Conservation (phyloP, 1,140 invertebrate genomes). For the Listronotus bonariensis region DNA sequence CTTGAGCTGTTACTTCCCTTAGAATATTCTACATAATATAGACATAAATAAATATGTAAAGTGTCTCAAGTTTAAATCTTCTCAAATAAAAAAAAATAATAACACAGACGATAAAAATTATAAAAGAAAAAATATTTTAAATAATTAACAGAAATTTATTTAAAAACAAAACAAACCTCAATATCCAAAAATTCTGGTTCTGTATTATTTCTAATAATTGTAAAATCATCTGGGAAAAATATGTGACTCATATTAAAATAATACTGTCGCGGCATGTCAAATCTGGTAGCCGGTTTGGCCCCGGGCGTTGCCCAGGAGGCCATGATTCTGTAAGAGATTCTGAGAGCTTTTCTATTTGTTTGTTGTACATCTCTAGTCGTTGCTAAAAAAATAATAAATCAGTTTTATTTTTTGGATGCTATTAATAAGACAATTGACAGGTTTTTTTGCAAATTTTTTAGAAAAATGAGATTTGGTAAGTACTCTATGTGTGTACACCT, state of each 20-base stretch:
- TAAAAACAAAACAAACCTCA: slow-evolving; percentile 50
- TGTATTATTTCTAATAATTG: slow-evolving; percentile 61
- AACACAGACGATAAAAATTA: too few relatives aligned
- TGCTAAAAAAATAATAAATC: slow-evolving; percentile 49
- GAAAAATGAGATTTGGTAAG: too few relatives aligned
- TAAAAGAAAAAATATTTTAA: slow-evolving; percentile 25
- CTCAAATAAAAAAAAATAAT: too few relatives aligned
- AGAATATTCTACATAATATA: slow-evolving; percentile 63
- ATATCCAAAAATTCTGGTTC: slow-evolving; percentile 70
- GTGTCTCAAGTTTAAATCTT: too few relatives aligned
- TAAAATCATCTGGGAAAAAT: slow-evolving; percentile 73
- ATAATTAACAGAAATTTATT: slow-evolving; percentile 1
- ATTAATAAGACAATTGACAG: too few relatives aligned
- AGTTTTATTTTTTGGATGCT: too few relatives aligned
- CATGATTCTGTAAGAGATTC: slow-evolving; percentile 63
- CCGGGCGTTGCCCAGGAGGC: slow-evolving; percentile 78
- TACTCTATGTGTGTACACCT: too few relatives aligned
- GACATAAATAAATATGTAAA: too few relatives aligned
- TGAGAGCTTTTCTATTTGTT: slow-evolving; percentile 58
- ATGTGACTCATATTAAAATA: slow-evolving; percentile 84
- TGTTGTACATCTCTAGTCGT: slow-evolving; percentile 59
- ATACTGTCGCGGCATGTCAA: slow-evolving; percentile 84
- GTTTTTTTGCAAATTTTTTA: too few relatives aligned
- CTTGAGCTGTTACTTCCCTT: slow-evolving; percentile 61
- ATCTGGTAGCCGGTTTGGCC: slow-evolving; percentile 73